phyloP scores from a whole-genome alignment of 2,888 invertebrate genomes.

The Epistrophella euchroma region DNA sequence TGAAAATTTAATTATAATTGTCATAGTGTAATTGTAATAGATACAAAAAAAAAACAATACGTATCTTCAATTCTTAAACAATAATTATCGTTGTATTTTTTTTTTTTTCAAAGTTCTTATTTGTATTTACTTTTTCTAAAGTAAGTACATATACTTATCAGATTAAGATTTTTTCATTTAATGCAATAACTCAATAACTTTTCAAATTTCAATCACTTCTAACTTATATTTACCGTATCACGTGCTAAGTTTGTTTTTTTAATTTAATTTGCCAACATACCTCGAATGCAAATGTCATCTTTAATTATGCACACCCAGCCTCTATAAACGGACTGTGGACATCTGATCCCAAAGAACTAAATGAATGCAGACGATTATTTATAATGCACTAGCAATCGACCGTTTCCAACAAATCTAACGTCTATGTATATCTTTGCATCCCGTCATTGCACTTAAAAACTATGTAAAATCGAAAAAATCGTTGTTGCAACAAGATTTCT shows the following conservation, averaged over 20 bases:
- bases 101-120: not conserved
- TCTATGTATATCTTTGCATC: not conserved
- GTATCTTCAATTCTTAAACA: not conserved
- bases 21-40: no score
- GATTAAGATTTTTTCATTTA: slow-evolving; percentile 1
- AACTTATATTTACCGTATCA: not conserved
- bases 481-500: slow-evolving; percentile 9
- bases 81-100: not conserved
- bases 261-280: not conserved
- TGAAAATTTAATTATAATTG: no score
- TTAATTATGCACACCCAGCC: slow-evolving; percentile 52
- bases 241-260: not conserved
- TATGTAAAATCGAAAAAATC: slow-evolving; percentile 11
- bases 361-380: not conserved
- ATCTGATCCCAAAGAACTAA: not conserved
- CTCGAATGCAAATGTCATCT: slow-evolving; percentile 57
- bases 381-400: not conserved
- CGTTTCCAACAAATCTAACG: slow-evolving; percentile 4
- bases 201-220: slow-evolving; percentile 4
- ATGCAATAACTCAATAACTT: not conserved
- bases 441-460: slow-evolving; percentile 22
- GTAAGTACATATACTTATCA: not conserved
- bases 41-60: no score
- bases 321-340: not conserved
- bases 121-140: not conserved